Percentiles rank a stretch among this genome's conserved stretches.
phyloP scores from a whole-genome alignment of 1,140 invertebrate genomes.

The Drosophila bocqueti region DNA sequence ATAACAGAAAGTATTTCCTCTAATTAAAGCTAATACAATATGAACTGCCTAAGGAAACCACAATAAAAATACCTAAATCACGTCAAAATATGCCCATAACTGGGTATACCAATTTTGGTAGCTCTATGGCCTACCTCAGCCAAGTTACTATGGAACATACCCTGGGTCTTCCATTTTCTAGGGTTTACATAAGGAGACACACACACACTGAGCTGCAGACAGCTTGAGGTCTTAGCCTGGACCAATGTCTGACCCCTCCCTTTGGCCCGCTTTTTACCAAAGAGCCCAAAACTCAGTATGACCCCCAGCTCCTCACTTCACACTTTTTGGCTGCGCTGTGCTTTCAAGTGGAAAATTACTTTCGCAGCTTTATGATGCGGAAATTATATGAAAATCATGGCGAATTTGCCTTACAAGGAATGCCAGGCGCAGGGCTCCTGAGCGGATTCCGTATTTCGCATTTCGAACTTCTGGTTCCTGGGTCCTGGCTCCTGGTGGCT shows the following conservation, averaged over 20 bases:
- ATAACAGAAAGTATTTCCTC: neutral
- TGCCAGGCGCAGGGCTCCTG: slow-evolving; percentile 42
- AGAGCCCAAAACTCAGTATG: slow-evolving; percentile 1
- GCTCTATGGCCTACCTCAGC: no score
- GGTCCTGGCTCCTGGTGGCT: slow-evolving; percentile 5
- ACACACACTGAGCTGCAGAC: slow-evolving; percentile 13
- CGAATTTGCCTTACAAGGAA: slow-evolving; percentile 81
- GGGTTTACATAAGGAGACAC: slow-evolving; percentile 9
- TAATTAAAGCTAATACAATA: neutral
- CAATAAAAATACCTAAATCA: neutral
- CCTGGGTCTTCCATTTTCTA: neutral
- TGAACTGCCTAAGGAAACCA: neutral
- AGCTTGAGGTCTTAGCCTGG: slow-evolving; percentile 37
- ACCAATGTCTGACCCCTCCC: slow-evolving; percentile 50
- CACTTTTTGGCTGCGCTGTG: slow-evolving; percentile 70
- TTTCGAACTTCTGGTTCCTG: slow-evolving; percentile 8
- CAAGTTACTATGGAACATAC: neutral
- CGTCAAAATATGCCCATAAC: neutral
- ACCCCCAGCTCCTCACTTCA: slow-evolving; percentile 23
- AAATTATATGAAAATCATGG: slow-evolving; percentile 85
- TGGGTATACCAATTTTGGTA: neutral
- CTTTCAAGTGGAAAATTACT: slow-evolving; percentile 85
- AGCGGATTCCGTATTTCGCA: slow-evolving; percentile 29
- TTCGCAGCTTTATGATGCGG: slow-evolving; percentile 85
- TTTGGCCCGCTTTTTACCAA: slow-evolving; percentile 17